Evolutionary conservation across 2,888 invertebrate species (phyloP).

Genomic region (Callinectes sapidus): DNA sequence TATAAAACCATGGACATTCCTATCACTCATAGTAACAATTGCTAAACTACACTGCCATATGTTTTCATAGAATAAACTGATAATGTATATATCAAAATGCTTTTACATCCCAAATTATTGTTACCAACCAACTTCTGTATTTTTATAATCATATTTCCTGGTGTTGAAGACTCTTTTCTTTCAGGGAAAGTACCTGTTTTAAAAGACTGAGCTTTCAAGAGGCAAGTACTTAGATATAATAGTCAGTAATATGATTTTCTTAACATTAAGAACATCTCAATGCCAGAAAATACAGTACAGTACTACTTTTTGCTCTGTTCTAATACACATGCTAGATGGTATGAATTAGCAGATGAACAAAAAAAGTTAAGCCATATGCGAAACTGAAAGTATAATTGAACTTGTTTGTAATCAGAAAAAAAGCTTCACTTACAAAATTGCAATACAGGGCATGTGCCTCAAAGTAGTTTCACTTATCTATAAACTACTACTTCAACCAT

Average conservation of each 20-base stretch:
- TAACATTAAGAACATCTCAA: background rate
- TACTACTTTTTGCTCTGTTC: background rate
- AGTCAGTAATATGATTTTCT: background rate
- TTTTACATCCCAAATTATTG: background rate
- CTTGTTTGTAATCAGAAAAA: background rate
- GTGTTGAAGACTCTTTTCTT: background rate
- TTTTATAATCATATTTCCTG: background rate
- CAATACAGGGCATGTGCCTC: background rate
- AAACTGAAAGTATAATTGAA: background rate
- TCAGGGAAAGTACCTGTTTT: background rate
- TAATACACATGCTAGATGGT: background rate
- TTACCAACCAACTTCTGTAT: background rate
- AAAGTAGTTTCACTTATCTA: background rate
- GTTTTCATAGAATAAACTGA: background rate
- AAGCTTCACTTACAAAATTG: background rate
- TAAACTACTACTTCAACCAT: background rate
- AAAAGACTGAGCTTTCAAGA: background rate
- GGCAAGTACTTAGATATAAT: background rate
- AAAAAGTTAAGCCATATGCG: background rate
- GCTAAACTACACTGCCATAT: background rate
- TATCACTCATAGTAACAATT: background rate
- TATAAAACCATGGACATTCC: background rate
- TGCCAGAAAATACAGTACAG: background rate
- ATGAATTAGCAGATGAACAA: background rate
- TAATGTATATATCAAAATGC: background rate